Percentiles rank a stretch among this genome's conserved stretches.
These are phyloP conservation scores for Ormyrus pomaceus DNA, from an alignment of 2,888 invertebrate genomes.

Conservation along the genomic window DNA sequence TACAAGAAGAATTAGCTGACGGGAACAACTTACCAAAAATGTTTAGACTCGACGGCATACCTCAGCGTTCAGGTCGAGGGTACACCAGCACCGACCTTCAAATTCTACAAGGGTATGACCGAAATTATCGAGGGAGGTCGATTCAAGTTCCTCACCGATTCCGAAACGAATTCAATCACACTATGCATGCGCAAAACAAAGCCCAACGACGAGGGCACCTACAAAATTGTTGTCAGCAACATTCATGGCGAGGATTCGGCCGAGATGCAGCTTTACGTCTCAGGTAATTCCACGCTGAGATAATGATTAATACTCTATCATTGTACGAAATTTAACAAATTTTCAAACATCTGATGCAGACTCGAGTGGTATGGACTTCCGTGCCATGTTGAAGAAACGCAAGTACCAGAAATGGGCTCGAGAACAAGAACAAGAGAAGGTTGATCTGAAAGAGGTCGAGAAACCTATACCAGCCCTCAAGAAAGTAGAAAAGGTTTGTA, in stretches of 20 bases:
- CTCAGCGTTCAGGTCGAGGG: slow-evolving; percentile 94
- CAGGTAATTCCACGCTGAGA: slow-evolving; percentile 80
- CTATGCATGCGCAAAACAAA: slow-evolving; percentile 97
- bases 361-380: slow-evolving; percentile 99
- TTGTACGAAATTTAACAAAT: too few species aligned
- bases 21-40: too few species aligned
- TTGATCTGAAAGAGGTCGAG: slow-evolving; percentile 93
- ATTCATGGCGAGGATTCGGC: slow-evolving; percentile 96
- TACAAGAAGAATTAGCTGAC: too few species aligned
- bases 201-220: slow-evolving; percentile 97
- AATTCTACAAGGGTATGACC: slow-evolving; percentile 95
- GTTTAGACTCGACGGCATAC: slow-evolving; percentile 89
- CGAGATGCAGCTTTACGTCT: slow-evolving; percentile 96
- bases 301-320: too few species aligned
- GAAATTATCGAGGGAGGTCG: slow-evolving; percentile 97
- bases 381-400: slow-evolving; percentile 97
- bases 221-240: slow-evolving; percentile 94
- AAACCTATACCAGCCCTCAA: slow-evolving; percentile 91
- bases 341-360: slow-evolving; percentile 77
- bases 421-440: slow-evolving; percentile 94
- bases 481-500: slow-evolving; percentile 94
- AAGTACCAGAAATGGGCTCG: slow-evolving; percentile 96
- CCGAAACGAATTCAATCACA: slow-evolving; percentile 93
- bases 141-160: slow-evolving; percentile 96
- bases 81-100: slow-evolving; percentile 95